Percentiles rank a stretch among this genome's conserved stretches.
Conservation (phyloP, 2,113 vertebrate genomes). For the Eolophus roseicapilla region DNA sequence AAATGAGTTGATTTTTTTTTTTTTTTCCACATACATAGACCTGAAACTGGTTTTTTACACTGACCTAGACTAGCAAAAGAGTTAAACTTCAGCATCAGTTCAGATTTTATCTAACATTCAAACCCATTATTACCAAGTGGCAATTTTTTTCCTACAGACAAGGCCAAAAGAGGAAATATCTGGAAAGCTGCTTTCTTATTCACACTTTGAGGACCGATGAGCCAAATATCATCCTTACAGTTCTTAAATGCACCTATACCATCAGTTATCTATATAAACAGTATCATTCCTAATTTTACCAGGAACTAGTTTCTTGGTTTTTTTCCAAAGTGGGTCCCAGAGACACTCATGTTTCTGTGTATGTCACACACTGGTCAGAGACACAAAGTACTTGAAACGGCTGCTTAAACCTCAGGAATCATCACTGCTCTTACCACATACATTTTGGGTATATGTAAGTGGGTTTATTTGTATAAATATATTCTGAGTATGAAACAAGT, state of each 20-base stretch:
- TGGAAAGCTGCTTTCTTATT: slow-evolving; percentile 20
- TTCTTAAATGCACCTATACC: background rate
- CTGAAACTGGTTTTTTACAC: background rate
- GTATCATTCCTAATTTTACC: background rate
- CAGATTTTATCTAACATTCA: background rate
- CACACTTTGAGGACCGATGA: background rate
- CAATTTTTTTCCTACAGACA: background rate
- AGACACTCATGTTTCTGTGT: background rate
- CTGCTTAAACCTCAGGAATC: background rate
- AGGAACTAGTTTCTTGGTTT: background rate
- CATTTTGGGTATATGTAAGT: background rate
- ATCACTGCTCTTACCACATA: background rate
- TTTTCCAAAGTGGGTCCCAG: background rate
- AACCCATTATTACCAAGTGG: background rate
- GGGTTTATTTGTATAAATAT: background rate
- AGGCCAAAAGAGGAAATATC: background rate
- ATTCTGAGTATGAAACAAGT: background rate
- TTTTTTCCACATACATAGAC: background rate
- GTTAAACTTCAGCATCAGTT: background rate
- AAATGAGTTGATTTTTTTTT: background rate
- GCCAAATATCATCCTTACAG: background rate
- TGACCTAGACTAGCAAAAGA: background rate
- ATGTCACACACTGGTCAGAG: background rate
- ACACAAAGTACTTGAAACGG: background rate
- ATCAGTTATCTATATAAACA: background rate